Evolutionary conservation across 2,113 vertebrate genomes (phyloP), one percentile per base, ranked within the genome.

Genomic region (Cinclus cinclus): DNA sequence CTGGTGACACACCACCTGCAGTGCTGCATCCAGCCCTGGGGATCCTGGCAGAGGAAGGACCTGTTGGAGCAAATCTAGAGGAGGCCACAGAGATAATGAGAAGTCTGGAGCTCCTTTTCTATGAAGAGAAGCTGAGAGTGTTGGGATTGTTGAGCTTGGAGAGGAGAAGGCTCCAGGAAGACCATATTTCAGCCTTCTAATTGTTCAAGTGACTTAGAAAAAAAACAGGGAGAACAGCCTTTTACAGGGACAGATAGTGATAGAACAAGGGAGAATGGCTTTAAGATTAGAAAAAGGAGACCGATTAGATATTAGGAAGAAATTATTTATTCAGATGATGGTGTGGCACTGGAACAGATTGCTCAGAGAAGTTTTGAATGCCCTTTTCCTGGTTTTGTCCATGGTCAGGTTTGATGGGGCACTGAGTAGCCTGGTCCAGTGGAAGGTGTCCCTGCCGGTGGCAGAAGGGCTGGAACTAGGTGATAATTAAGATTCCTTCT

Each of bases 41-140:
- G 3, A 0, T 9, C 10, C 2, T 5, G 8, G 69, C 23, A 52
- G 4, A 17, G 23, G 8, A 52, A 59, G 15, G 13, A 39, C 10
- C 2, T 67, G 28, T 21, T n/a, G 33, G 46, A n/a, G 11, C 8
- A 31, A 44, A 33, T 21, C 39, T 13, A 24, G 69, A 60, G 15
- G 18, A 52, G 13, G 16, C 19, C 33, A 30, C 28, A 24, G 23
- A n/a, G 28, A n/a, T 25, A 39, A 46, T 18, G 24, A 24, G 24
- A 7, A 24, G 16, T 6, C 16, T 82, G 53, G 28, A 68, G 39
- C 12, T 53, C 39, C 28, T 46, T 20, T 30, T n/a, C 20, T 46
- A 10, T 39, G 39, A 30, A n/a, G 13, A 60, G 15, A 68, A 28
- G 7, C 6, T 39, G 30, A 82, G 20, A 60, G 4, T 35, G 20